These are phyloP conservation scores for Copsychus sechellarum DNA, from an alignment of 2,113 vertebrate genomes.

Conservation along the genomic window DNA sequence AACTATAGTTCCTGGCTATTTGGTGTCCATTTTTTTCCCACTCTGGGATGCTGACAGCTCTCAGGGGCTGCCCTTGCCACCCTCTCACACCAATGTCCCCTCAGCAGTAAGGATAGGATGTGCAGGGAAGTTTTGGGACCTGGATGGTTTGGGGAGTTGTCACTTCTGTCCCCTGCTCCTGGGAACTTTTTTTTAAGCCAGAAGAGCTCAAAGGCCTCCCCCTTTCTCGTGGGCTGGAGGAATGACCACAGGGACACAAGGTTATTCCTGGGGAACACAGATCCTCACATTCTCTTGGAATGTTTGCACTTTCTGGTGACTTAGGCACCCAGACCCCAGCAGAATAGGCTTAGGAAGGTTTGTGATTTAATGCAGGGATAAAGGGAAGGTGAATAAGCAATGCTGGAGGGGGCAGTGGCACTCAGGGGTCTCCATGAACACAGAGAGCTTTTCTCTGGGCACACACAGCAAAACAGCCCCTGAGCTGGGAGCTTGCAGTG, in stretches of 20 bases:
- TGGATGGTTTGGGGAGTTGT: neutral
- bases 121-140: neutral
- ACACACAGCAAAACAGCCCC: neutral
- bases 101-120: neutral
- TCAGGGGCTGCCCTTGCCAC: neutral
- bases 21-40: neutral
- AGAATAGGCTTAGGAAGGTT: neutral
- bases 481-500: neutral
- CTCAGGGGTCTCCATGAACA: neutral
- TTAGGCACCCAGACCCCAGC: neutral
- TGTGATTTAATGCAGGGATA: neutral
- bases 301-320: neutral
- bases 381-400: neutral
- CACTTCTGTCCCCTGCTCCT: neutral
- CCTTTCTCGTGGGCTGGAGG: neutral
- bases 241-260: neutral
- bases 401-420: accelerated
- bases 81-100: neutral
- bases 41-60: neutral
- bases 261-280: neutral
- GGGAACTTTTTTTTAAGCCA: neutral
- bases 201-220: accelerated
- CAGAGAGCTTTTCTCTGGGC: neutral
- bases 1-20: neutral
- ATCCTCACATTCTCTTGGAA: neutral